phyloP scores from a whole-genome alignment of 1,140 invertebrate species.

The Zaprionus nigranus region DNA sequence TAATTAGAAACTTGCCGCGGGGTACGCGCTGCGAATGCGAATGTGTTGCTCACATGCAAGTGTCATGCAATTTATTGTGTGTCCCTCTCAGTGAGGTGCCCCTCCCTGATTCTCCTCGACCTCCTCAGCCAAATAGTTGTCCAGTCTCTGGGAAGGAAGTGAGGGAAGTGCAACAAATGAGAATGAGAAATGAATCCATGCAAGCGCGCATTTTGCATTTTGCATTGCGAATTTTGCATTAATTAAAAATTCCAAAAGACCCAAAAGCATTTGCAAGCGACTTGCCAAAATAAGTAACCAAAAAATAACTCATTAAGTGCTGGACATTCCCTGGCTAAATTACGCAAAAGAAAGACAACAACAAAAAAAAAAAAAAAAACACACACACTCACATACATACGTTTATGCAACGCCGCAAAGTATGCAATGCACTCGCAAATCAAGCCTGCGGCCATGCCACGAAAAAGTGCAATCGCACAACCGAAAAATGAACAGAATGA shows the following conservation, averaged over 20 bases:
- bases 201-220: constrained; percentile 61
- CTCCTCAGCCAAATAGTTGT: constrained; percentile 18
- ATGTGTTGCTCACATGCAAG: constrained; percentile 50
- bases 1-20: constrained; percentile 37
- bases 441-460: constrained; percentile 67
- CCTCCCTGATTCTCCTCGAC: background rate
- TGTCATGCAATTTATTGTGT: constrained; percentile 58
- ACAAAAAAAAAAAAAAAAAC: constrained; percentile 19
- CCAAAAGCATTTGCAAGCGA: constrained; percentile 52
- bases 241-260: constrained; percentile 74
- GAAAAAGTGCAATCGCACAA: constrained; percentile 62
- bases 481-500: constrained; percentile 14
- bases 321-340: constrained; percentile 65
- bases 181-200: constrained; percentile 35
- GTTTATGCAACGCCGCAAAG: constrained; percentile 61
- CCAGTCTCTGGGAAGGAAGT: constrained; percentile 40
- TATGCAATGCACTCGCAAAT: constrained; percentile 83
- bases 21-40: constrained; percentile 5
- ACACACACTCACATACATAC: constrained; percentile 30
- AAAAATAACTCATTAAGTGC: constrained; percentile 72
- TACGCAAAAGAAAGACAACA: constrained; percentile 17
- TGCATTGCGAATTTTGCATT: constrained; percentile 61
- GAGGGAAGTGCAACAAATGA: constrained; percentile 59
- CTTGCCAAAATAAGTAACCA: constrained; percentile 58
- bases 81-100: background rate